Evolutionary conservation across 2,797 vertebrate species (phyloP).

Genomic region (Lycodopsis pacificus): DNA sequence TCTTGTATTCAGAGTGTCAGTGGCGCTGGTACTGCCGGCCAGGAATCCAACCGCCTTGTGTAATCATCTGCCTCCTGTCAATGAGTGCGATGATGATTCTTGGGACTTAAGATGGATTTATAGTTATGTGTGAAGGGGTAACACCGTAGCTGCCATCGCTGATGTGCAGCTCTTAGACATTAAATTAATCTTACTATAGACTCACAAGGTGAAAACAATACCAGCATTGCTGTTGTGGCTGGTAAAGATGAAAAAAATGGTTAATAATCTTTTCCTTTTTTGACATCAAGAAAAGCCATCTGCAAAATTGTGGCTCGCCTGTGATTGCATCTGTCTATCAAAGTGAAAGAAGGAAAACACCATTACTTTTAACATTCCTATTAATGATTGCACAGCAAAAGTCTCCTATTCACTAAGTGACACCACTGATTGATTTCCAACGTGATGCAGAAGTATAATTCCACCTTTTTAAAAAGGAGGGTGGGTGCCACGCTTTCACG

Average conservation of each 20-base stretch:
- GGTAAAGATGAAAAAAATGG: background rate
- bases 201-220: background rate
- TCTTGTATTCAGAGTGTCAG: slow-evolving; percentile 19
- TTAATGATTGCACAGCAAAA: slow-evolving; percentile 1
- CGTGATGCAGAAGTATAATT: background rate
- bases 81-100: background rate
- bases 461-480: background rate
- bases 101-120: slow-evolving; percentile 11
- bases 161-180: background rate
- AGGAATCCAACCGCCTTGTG: background rate
- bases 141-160: background rate
- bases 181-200: background rate
- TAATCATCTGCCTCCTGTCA: slow-evolving; percentile 9
- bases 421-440: background rate
- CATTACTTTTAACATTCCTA: slow-evolving; percentile 5
- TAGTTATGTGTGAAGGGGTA: background rate
- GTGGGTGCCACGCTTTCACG: too few species aligned
- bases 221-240: background rate
- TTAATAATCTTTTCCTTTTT: background rate
- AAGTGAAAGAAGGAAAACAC: slow-evolving; percentile 14
- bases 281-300: slow-evolving; percentile 5
- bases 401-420: background rate
- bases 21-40: background rate
- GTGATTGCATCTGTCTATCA: background rate
- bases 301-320: background rate